phyloP scores from a whole-genome alignment of 2,113 vertebrate species.

The Pristiophorus japonicus region DNA sequence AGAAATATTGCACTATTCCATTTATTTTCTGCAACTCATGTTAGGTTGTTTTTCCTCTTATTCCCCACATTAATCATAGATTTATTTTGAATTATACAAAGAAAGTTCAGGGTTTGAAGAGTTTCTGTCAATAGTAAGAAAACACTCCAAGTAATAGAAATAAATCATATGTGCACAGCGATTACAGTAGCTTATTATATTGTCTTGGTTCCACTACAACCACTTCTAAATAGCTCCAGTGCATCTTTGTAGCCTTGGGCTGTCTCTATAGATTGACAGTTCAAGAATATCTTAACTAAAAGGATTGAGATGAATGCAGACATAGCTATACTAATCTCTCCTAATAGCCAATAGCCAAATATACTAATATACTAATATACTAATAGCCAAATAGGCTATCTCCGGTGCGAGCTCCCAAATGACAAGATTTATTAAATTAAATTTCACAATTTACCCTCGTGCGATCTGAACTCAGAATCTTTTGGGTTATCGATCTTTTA shows the following conservation, averaged over 20 bases:
- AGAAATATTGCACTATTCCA: not conserved
- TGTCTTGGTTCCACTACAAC: too few relatives aligned
- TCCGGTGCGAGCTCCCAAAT: not conserved
- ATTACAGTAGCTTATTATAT: not conserved
- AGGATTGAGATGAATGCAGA: not conserved
- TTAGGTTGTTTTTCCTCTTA: not conserved
- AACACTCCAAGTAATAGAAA: not conserved
- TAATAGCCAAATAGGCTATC: not conserved
- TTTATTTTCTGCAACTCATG: not conserved
- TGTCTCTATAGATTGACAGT: not conserved
- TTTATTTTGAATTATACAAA: not conserved
- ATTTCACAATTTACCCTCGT: not conserved
- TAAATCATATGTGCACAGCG: not conserved
- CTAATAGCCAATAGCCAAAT: not conserved
- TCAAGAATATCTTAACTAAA: not conserved
- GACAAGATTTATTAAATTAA: not conserved
- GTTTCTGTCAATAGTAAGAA: not conserved
- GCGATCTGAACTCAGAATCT: not conserved
- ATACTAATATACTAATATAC: too few relatives aligned
- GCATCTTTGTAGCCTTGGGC: not conserved
- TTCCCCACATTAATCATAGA: not conserved
- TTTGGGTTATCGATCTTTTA: too few relatives aligned
- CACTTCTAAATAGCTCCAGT: too few relatives aligned
- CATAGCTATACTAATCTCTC: not conserved
- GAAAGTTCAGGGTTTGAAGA: not conserved